These are phyloP conservation scores for Danionella cerebrum DNA, from an alignment of 2,113 vertebrate genomes.

Conservation along the genomic window DNA sequence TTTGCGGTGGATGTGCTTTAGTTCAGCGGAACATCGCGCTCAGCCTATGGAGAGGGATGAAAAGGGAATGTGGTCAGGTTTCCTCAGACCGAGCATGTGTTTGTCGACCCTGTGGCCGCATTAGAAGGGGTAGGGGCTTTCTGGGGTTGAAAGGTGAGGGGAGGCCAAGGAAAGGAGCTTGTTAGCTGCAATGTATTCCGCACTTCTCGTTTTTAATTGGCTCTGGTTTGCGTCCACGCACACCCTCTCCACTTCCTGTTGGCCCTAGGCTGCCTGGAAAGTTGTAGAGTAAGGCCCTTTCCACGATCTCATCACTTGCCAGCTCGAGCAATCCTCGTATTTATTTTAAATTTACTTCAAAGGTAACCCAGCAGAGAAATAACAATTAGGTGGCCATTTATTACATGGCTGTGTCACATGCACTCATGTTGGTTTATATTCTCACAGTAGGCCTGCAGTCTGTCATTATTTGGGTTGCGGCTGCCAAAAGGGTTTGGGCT, in stretches of 20 bases:
- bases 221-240: conserved; percentile 40
- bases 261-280: conserved; percentile 51
- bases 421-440: conserved; percentile 8
- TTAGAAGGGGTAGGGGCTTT: conserved; percentile 24
- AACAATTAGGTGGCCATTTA: not conserved
- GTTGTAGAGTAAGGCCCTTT: conserved; percentile 38
- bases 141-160: conserved; percentile 52
- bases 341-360: conserved; percentile 28
- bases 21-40: conserved; percentile 31
- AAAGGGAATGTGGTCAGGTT: conserved; percentile 50
- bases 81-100: conserved; percentile 48
- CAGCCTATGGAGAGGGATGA: conserved; percentile 28
- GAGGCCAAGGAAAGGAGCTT: conserved; percentile 61
- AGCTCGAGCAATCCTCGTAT: conserved; percentile 32
- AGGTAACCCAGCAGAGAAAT: conserved; percentile 28
- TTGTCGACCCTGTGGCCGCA: conserved; percentile 48
- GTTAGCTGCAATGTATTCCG: conserved; percentile 52
- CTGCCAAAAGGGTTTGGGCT: conserved; percentile 43
- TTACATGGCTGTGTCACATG: conserved; percentile 2
- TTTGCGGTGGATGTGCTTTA: not conserved
- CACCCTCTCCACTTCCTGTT: conserved; percentile 52
- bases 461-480: conserved; percentile 49
- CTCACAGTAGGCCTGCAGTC: conserved; percentile 42
- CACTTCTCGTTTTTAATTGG: conserved; percentile 53
- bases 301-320: conserved; percentile 35